phyloP scores from a whole-genome alignment of 2,888 invertebrate genomes.

The Graphium colonna region DNA sequence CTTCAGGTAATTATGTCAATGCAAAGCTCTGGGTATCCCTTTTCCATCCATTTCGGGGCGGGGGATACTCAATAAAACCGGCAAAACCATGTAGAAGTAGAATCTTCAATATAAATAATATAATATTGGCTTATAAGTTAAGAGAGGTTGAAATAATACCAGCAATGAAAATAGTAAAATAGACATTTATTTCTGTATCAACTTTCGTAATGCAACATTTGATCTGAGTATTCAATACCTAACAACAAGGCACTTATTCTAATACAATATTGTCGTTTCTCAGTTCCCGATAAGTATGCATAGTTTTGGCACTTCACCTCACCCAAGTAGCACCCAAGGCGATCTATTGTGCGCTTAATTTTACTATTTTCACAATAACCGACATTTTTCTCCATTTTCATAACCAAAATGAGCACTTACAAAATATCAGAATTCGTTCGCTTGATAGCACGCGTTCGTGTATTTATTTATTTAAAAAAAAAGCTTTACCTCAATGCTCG shows the following conservation, averaged over 20 bases:
- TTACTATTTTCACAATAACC: constrained; percentile 35
- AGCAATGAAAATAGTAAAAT: constrained; percentile 79
- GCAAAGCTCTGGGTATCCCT: too few species aligned
- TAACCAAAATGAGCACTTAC: constrained; percentile 22
- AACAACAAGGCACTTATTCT: constrained; percentile 64
- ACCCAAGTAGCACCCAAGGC: constrained; percentile 13
- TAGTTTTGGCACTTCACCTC: constrained; percentile 14
- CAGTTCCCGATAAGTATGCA: neutral
- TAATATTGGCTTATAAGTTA: too few species aligned
- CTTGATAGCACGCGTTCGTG: constrained; percentile 15
- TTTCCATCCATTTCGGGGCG: too few species aligned
- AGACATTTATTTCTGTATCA: constrained; percentile 73
- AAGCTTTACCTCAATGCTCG: neutral
- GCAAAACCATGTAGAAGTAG: too few species aligned
- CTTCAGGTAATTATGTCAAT: too few species aligned
- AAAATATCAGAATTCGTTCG: constrained; percentile 14
- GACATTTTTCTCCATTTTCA: constrained; percentile 16
- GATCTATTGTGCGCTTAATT: constrained; percentile 33
- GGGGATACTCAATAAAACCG: too few species aligned
- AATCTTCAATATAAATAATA: too few species aligned
- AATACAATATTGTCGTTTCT: constrained; percentile 22
- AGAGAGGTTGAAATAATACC: constrained; percentile 55
- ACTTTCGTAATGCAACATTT: constrained; percentile 68
- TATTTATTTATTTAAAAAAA: constrained; percentile 6
- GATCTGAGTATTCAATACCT: constrained; percentile 63